phyloP scores from a whole-genome alignment of 2,797 vertebrate species.

The Cygnus olor region DNA sequence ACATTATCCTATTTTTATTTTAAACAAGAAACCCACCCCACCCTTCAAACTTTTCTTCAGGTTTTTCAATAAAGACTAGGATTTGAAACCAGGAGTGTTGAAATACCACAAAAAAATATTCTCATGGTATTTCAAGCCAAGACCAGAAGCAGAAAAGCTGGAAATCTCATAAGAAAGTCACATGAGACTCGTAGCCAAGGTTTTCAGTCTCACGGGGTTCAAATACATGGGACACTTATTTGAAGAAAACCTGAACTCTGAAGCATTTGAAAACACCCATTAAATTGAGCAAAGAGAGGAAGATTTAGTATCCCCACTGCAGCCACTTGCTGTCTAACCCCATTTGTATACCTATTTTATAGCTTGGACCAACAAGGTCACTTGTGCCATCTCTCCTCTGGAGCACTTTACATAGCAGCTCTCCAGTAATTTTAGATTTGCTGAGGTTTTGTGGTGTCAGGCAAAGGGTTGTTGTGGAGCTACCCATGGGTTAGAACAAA shows the following conservation, averaged over 20 bases:
- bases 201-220: background rate
- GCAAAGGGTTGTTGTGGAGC: background rate
- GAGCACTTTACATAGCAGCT: background rate
- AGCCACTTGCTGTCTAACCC: background rate
- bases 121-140: conserved; percentile 59
- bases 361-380: background rate
- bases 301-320: background rate
- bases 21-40: background rate
- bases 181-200: background rate
- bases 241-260: conserved; percentile 34
- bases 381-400: background rate
- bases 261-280: background rate
- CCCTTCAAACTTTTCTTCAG: background rate
- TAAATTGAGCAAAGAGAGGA: background rate
- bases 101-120: conserved; percentile 25
- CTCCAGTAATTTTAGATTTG: background rate
- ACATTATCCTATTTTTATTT: background rate
- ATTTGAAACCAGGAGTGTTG: background rate
- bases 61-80: background rate
- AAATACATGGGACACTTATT: background rate
- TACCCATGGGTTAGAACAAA: background rate
- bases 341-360: background rate
- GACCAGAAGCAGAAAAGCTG: conserved; percentile 47
- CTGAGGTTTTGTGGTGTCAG: background rate
- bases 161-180: conserved; percentile 61